Evolutionary conservation across 2,888 invertebrate species (phyloP).

Genomic region (Trissolcus brochymenae): DNA sequence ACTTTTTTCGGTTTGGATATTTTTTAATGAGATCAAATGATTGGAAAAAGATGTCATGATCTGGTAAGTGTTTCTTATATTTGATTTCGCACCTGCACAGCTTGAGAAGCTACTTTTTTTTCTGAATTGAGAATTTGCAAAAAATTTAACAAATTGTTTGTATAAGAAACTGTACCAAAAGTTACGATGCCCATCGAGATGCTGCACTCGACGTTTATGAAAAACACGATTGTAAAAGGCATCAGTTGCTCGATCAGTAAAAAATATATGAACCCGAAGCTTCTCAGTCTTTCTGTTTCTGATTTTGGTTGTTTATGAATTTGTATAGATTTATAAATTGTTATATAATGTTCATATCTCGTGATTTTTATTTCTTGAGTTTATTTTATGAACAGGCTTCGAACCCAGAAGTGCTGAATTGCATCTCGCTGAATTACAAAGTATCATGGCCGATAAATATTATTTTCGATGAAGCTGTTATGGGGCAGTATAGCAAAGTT

Average conservation of each 20-base stretch:
- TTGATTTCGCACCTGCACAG: constrained; percentile 84
- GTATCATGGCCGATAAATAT: constrained; percentile 88
- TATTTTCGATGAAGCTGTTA: constrained; percentile 83
- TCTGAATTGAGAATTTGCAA: constrained; percentile 89
- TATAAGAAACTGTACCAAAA: constrained; percentile 82
- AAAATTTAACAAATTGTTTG: constrained; percentile 83
- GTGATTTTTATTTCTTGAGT: neutral
- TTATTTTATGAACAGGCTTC: constrained; percentile 67
- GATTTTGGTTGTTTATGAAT: too few relatives aligned
- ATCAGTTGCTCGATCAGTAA: constrained; percentile 81
- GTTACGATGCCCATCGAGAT: constrained; percentile 82
- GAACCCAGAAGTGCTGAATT: constrained; percentile 82
- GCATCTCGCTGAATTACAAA: constrained; percentile 83
- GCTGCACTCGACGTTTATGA: constrained; percentile 83
- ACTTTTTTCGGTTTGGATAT: too few relatives aligned
- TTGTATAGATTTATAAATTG: neutral
- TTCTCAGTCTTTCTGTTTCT: constrained; percentile 69
- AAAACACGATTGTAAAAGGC: constrained; percentile 83
- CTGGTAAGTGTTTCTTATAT: too few relatives aligned
- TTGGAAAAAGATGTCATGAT: too few relatives aligned
- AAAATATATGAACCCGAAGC: constrained; percentile 69
- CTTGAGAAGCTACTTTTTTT: constrained; percentile 86
- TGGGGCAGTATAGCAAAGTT: constrained; percentile 84
- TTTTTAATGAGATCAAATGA: too few relatives aligned
- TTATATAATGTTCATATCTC: too few relatives aligned